Evolutionary conservation across 2,888 invertebrate species (phyloP), one percentile per base, ranked within the genome.

Genomic region (Eurois occulta): DNA sequence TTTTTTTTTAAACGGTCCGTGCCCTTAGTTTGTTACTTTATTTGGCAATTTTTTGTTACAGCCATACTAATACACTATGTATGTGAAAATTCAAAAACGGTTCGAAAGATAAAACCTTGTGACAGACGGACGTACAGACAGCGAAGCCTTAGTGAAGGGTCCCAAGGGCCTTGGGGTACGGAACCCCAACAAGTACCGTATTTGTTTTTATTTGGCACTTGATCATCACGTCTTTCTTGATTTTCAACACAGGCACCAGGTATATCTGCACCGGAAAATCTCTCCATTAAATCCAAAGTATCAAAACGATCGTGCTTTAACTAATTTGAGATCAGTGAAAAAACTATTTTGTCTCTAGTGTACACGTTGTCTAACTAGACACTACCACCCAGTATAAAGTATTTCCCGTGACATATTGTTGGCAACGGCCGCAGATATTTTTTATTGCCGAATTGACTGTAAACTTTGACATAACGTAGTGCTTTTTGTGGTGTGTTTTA

Each of bases 381-480:
- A 35, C 79, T 52, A 58, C 62, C 28, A 55, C 35, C 66, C 62
- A 65, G 48, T 77, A 78, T 78, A 75, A 82, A 82, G 38, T 75
- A 82, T 71, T 77, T 75, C 66, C 58, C 66, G n/a, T 58, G 83
- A 64, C 86, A 82, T 73, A 75, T 72, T 76, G 73, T 76, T 78
- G 86, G 84, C 83, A 78, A 76, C 35, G 6, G 13, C 58, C 60
- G 58, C 72, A 46, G 43, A 58, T 75, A 81, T 64, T 70, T 85
- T 75, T 69, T 85, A 75, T 72, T 43, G 46, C 46, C 46, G 65
- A 58, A 75, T 72, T 46, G 48, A 38, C 60, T 73, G 66, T 83
- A 69, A 83, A 58, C 65, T 77, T 83, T 83, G 78, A 65, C 80
- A 78, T 69, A 48, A 55, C 38, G 21, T 24, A 48, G 81, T 52